Conservation (phyloP, 2,113 vertebrate species). For the Apteryx owenii region DNA sequence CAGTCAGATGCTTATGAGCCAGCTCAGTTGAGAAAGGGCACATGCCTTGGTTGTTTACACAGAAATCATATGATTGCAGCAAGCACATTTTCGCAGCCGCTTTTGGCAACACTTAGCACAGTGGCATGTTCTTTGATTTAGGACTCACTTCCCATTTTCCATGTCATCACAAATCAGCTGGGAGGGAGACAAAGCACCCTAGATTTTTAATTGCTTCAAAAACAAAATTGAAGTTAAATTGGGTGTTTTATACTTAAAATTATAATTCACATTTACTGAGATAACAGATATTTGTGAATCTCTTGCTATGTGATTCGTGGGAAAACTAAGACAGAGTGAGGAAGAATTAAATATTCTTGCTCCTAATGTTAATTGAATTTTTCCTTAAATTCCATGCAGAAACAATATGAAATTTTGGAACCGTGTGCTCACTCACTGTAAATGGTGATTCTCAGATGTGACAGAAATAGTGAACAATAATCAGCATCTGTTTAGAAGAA, state of each 20-base stretch:
- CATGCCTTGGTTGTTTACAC: conserved; percentile 56
- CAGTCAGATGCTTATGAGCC: conserved; percentile 43
- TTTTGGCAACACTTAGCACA: conserved; percentile 56
- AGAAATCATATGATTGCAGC: conserved; percentile 52
- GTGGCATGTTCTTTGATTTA: conserved; percentile 62
- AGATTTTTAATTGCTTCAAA: background rate
- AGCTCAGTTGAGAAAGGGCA: conserved; percentile 24
- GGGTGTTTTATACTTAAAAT: background rate
- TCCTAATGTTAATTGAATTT: background rate
- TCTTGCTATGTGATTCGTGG: background rate
- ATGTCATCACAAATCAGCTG: conserved; percentile 4
- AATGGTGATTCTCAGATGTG: too few species aligned
- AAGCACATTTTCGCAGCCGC: background rate
- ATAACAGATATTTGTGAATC: background rate
- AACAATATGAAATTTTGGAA: background rate
- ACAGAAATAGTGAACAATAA: too few species aligned
- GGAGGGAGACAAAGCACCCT: background rate
- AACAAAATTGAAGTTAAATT: background rate
- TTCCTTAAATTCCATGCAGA: background rate
- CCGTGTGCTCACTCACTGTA: too few species aligned
- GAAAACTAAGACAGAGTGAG: background rate
- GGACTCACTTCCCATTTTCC: conserved; percentile 32
- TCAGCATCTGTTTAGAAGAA: too few species aligned
- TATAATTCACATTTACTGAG: background rate
- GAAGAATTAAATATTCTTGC: background rate